Conservation (phyloP, 2,888 invertebrate species). For the Lochmaea crataegi region DNA sequence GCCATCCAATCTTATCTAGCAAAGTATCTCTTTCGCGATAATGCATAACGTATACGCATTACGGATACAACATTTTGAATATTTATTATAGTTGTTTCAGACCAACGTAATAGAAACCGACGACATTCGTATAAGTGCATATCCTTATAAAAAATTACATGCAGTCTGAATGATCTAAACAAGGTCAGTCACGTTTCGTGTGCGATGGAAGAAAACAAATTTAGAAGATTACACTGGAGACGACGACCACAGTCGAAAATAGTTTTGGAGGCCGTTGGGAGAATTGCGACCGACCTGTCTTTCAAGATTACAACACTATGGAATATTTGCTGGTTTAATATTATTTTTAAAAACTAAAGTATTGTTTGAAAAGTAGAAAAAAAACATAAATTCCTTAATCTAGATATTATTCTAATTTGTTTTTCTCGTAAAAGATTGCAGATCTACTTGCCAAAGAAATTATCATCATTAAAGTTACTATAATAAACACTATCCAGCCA, state of each 20-base stretch:
- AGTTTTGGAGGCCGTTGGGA: slow-evolving; percentile 19
- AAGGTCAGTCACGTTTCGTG: slow-evolving; percentile 50
- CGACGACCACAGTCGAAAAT: slow-evolving; percentile 23
- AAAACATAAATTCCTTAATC: no score
- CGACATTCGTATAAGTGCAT: slow-evolving; percentile 25
- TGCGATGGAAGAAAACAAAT: slow-evolving; percentile 38
- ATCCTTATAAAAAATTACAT: slow-evolving; percentile 42
- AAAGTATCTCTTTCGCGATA: neutral
- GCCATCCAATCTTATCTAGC: neutral
- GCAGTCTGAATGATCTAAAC: slow-evolving; percentile 45
- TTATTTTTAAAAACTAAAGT: no score
- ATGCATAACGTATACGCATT: neutral
- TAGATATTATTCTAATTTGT: no score
- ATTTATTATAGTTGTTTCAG: neutral
- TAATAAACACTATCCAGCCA: no score
- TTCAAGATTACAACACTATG: neutral
- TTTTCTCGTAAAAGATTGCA: no score
- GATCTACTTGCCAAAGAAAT: no score
- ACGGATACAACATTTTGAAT: neutral
- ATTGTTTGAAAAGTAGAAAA: no score
- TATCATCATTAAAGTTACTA: no score
- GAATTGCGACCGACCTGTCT: neutral
- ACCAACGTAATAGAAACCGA: slow-evolving; percentile 34
- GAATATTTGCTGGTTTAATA: no score
- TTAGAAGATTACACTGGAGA: slow-evolving; percentile 35